These are phyloP conservation scores for Rhorus exstirpatorius DNA, from an alignment of 2,888 invertebrate species.

Conservation along the genomic window DNA sequence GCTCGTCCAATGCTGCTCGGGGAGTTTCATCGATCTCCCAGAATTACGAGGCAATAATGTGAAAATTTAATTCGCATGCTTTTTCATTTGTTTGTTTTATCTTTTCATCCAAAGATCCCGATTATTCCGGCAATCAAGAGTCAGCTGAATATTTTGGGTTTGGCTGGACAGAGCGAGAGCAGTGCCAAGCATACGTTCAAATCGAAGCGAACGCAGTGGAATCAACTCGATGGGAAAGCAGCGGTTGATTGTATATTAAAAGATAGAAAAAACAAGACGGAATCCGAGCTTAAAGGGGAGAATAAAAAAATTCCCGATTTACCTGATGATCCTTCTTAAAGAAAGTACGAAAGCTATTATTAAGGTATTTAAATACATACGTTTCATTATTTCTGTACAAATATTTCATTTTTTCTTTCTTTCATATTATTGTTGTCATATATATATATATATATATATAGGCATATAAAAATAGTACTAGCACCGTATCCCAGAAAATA, in stretches of 20 bases:
- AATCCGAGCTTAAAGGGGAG: background rate
- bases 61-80: slow-evolving; percentile 19
- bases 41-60: too few species aligned
- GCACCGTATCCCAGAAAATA: slow-evolving; percentile 57
- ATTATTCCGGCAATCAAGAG: slow-evolving; percentile 87
- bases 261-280: slow-evolving; percentile 30
- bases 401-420: slow-evolving; percentile 38
- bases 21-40: too few species aligned
- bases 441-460: slow-evolving; percentile 23
- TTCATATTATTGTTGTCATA: slow-evolving; percentile 24
- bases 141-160: slow-evolving; percentile 84
- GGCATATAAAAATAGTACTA: slow-evolving; percentile 58
- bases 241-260: slow-evolving; percentile 77
- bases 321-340: background rate
- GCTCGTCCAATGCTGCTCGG: too few species aligned
- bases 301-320: background rate
- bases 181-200: slow-evolving; percentile 87
- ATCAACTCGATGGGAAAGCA: slow-evolving; percentile 86
- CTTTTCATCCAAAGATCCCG: slow-evolving; percentile 85
- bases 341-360: background rate
- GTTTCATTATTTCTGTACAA: slow-evolving; percentile 68
- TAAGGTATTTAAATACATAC: slow-evolving; percentile 62
- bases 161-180: slow-evolving; percentile 71
- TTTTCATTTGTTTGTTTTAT: slow-evolving; percentile 18
- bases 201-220: slow-evolving; percentile 86